These are phyloP conservation scores for Callimorpha dominula DNA, from an alignment of 2,888 invertebrate genomes.

Conservation along the genomic window DNA sequence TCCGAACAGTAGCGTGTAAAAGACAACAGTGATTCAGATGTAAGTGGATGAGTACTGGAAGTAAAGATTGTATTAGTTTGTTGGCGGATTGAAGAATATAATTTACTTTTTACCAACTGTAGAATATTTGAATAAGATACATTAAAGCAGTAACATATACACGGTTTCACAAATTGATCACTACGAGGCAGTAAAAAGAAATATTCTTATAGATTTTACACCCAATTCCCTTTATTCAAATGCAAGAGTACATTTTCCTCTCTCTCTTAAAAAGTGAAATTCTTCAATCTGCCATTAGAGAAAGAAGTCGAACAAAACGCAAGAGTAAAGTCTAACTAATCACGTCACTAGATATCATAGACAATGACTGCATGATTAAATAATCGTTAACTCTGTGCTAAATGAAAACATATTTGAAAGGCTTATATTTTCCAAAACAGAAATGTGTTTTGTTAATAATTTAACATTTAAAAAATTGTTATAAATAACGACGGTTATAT, in stretches of 20 bases:
- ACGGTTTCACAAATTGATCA: no score
- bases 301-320: constrained; percentile 50
- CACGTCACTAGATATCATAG: constrained; percentile 41
- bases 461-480: no score
- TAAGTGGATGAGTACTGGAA: constrained; percentile 64
- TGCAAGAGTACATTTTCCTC: background rate
- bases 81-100: constrained; percentile 47
- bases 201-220: no score
- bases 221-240: no score
- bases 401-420: constrained; percentile 19
- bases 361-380: constrained; percentile 39
- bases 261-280: background rate
- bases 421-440: background rate
- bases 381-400: constrained; percentile 17
- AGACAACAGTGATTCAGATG: constrained; percentile 65
- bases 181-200: no score
- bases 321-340: constrained; percentile 43
- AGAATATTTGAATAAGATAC: background rate
- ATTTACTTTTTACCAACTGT: background rate
- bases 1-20: constrained; percentile 78
- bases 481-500: background rate
- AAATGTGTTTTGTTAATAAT: no score
- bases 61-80: constrained; percentile 55
- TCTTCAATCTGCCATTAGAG: constrained; percentile 55
- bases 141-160: no score